Evolutionary conservation across 2,113 vertebrate species (phyloP).

Genomic region (Pangasianodon gigas): DNA sequence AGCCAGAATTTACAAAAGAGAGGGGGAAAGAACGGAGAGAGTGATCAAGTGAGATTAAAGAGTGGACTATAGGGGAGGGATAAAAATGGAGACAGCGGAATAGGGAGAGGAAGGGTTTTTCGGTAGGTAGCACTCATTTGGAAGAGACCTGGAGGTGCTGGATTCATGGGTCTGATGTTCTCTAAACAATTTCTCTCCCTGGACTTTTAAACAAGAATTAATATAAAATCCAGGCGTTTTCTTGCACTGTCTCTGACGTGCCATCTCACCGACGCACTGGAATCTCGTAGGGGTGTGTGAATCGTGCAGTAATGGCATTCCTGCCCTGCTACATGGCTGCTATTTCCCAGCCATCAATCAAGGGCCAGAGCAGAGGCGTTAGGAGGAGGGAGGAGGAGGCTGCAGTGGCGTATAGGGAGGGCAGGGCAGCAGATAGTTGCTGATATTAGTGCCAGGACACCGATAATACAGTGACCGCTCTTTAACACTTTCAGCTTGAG

Average conservation of each 20-base stretch:
- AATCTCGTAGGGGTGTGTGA: constrained; percentile 76
- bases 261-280: constrained; percentile 66
- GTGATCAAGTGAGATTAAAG: constrained; percentile 49
- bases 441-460: constrained; percentile 55
- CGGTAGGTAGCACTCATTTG: constrained; percentile 30
- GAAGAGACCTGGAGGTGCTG: constrained; percentile 53
- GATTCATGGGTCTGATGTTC: constrained; percentile 61
- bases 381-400: constrained; percentile 48
- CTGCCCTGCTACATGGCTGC: constrained; percentile 68
- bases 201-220: constrained; percentile 75
- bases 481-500: constrained; percentile 45
- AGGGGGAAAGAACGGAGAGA: constrained; percentile 23
- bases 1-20: constrained; percentile 26
- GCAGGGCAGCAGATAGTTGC: constrained; percentile 51
- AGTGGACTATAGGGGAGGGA: constrained; percentile 20
- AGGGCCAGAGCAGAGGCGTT: constrained; percentile 45
- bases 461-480: constrained; percentile 45
- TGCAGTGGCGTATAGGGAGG: constrained; percentile 40
- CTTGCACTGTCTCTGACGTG: constrained; percentile 65
- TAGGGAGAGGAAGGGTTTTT: not conserved
- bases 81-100: constrained; percentile 14
- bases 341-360: constrained; percentile 75
- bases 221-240: constrained; percentile 76
- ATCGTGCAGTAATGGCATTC: constrained; percentile 75
- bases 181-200: constrained; percentile 76